Evolutionary conservation across 2,888 invertebrate species (phyloP).

Genomic region (Scaptomyza cyrtandrae): DNA sequence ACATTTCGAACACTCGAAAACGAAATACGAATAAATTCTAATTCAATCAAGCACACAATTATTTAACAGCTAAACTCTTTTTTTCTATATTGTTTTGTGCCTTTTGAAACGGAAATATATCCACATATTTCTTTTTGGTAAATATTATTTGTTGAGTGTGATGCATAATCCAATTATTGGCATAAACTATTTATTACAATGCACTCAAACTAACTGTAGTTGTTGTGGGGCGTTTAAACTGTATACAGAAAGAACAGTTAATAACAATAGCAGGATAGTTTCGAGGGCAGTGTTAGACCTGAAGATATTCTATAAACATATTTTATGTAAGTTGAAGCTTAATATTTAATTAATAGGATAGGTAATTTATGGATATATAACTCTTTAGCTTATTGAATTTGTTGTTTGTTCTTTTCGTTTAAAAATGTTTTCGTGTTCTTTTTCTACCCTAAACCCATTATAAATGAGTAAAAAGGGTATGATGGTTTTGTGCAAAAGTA

Average conservation of each 20-base stretch:
- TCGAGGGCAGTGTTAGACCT: background rate
- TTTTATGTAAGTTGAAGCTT: background rate
- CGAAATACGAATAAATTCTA: conserved; percentile 8
- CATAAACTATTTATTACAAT: conserved; percentile 46
- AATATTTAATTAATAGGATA: background rate
- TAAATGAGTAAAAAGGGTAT: too few relatives aligned
- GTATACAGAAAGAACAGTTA: background rate
- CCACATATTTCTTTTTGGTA: background rate
- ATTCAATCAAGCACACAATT: conserved; percentile 18
- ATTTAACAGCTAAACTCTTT: conserved; percentile 10
- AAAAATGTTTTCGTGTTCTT: background rate
- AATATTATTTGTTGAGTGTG: conserved; percentile 16
- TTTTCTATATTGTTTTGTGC: conserved; percentile 6
- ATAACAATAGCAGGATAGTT: background rate
- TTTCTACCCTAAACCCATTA: too few relatives aligned
- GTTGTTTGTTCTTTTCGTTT: background rate
- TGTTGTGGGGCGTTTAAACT: conserved; percentile 1
- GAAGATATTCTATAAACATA: background rate
- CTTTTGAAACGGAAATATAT: conserved; percentile 6
- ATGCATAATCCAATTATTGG: conserved; percentile 45
- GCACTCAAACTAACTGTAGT: conserved; percentile 15
- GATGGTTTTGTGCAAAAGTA: too few relatives aligned
- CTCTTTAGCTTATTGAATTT: background rate
- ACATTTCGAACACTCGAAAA: conserved; percentile 22
- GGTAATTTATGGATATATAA: background rate